These are phyloP conservation scores for Trichogramma pretiosum DNA, from an alignment of 1,140 invertebrate genomes.

Conservation along the genomic window DNA sequence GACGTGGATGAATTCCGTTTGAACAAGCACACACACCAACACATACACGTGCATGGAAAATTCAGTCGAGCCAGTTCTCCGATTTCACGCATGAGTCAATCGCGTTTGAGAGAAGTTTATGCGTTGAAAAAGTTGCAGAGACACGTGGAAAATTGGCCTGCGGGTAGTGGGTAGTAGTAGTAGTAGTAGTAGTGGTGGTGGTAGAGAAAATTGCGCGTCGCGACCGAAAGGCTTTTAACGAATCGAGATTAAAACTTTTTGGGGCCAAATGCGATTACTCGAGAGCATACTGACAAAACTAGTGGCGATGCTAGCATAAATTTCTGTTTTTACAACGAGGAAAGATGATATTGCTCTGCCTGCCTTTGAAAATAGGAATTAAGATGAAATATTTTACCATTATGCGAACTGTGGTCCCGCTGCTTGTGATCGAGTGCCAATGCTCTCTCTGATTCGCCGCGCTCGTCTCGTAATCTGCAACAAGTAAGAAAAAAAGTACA, in stretches of 20 bases:
- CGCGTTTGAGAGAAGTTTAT: too few relatives aligned
- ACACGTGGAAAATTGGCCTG: too few relatives aligned
- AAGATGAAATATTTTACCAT: conserved; percentile 60
- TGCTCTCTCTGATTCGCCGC: conserved; percentile 68
- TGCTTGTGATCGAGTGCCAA: conserved; percentile 70
- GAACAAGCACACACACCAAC: conserved; percentile 27
- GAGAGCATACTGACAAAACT: too few relatives aligned
- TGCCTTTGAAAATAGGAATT: not conserved
- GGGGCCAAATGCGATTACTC: too few relatives aligned
- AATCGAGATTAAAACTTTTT: conserved; percentile 8
- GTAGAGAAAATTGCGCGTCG: too few relatives aligned
- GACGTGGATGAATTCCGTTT: conserved; percentile 46
- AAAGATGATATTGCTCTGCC: not conserved
- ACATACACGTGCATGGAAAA: too few relatives aligned
- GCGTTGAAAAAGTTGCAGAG: too few relatives aligned
- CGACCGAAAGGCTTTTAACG: conserved; percentile 1
- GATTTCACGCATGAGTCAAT: not conserved
- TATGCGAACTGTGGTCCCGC: conserved; percentile 72
- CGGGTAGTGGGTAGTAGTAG: too few relatives aligned
- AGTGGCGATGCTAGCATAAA: too few relatives aligned
- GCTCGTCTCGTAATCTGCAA: conserved; percentile 75
- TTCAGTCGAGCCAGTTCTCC: not conserved
- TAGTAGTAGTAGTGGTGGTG: too few relatives aligned
- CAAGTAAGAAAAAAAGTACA: conserved; percentile 23
- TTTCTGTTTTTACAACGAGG: too few relatives aligned